Conservation (phyloP, 2,888 invertebrate genomes). For the Cryptophagus acutangulus region DNA sequence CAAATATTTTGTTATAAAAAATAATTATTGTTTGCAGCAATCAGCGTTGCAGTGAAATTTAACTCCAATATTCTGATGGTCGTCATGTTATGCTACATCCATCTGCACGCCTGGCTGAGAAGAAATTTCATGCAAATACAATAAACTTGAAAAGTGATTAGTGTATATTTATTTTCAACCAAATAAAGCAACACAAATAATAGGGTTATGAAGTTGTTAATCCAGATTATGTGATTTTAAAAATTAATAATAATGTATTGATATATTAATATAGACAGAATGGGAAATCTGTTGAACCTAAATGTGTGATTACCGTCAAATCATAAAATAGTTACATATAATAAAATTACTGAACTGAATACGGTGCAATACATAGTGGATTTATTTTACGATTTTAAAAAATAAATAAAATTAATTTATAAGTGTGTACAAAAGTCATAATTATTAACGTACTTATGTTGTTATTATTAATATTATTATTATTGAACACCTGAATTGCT, state of each 20-base stretch:
- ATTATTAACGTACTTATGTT: background rate
- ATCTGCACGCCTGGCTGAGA: slow-evolving; percentile 26
- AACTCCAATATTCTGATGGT: slow-evolving; percentile 14
- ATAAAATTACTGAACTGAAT: too few species aligned
- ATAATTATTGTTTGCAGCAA: slow-evolving; percentile 18
- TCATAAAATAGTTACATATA: too few species aligned
- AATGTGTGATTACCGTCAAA: slow-evolving; percentile 24
- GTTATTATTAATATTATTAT: slow-evolving; percentile 9
- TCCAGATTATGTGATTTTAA: too few species aligned
- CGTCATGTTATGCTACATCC: slow-evolving; percentile 20
- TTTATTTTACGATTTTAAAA: slow-evolving; percentile 6
- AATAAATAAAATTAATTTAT: background rate
- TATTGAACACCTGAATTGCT: slow-evolving; percentile 26
- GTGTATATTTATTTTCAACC: slow-evolving; percentile 25
- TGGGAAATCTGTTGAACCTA: too few species aligned
- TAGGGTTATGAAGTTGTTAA: slow-evolving; percentile 11
- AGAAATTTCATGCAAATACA: too few species aligned
- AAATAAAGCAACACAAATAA: too few species aligned
- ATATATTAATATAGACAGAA: too few species aligned
- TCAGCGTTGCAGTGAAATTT: slow-evolving; percentile 13
- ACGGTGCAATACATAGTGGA: slow-evolving; percentile 33
- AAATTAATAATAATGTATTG: too few species aligned
- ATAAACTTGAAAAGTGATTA: slow-evolving; percentile 20
- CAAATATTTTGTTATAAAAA: too few species aligned
- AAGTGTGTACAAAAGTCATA: background rate